These are phyloP conservation scores for Phengaris arion DNA, from an alignment of 2,888 invertebrate genomes.

Conservation along the genomic window DNA sequence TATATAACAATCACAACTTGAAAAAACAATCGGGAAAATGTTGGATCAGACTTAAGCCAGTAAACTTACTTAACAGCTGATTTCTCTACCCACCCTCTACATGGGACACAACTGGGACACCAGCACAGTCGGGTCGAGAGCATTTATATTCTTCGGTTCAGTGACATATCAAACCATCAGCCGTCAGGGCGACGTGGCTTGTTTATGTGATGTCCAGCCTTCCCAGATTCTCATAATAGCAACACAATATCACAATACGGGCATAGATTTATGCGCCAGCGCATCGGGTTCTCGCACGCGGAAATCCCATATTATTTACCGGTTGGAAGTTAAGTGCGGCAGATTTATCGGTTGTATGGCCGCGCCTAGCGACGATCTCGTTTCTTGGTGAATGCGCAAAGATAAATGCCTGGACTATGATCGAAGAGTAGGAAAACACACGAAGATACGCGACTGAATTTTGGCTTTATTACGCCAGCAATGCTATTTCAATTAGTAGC, in stretches of 20 bases:
- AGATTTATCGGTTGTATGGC: constrained; percentile 73
- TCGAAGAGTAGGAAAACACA: constrained; percentile 33
- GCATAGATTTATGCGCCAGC: constrained; percentile 77
- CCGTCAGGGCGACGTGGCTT: constrained; percentile 26
- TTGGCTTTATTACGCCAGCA: too few species aligned
- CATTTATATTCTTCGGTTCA: constrained; percentile 14
- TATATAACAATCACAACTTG: too few species aligned
- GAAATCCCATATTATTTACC: constrained; percentile 80
- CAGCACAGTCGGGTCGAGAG: neutral
- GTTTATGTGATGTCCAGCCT: constrained; percentile 71
- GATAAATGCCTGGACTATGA: constrained; percentile 46
- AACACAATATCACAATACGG: constrained; percentile 79
- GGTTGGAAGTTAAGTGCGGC: constrained; percentile 78
- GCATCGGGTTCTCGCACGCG: constrained; percentile 76
- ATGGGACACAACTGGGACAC: constrained; percentile 1
- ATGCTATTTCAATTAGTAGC: too few species aligned
- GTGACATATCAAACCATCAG: constrained; percentile 27
- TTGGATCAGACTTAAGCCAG: too few species aligned
- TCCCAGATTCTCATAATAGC: constrained; percentile 72
- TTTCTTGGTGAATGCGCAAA: constrained; percentile 52
- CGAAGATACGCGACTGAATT: too few species aligned
- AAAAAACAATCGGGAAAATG: too few species aligned
- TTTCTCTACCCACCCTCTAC: neutral
- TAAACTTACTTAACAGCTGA: neutral
- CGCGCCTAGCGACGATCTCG: constrained; percentile 69